Evolutionary conservation across 2,797 vertebrate species (phyloP).

Genomic region (Pseudochirops cupreus): DNA sequence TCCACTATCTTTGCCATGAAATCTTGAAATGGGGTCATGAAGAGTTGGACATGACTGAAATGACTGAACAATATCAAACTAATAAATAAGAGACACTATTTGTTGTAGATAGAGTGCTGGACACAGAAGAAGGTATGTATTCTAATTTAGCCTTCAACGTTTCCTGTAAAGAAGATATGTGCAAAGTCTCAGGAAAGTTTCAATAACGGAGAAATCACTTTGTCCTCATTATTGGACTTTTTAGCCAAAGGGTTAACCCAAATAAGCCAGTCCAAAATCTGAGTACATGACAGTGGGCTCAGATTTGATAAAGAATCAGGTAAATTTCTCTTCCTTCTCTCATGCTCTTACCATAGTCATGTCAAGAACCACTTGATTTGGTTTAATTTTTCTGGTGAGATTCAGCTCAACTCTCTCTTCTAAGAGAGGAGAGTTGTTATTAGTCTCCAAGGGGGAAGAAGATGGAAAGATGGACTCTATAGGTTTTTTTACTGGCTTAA

Average conservation of each 20-base stretch:
- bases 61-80: neutral
- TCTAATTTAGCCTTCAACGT: neutral
- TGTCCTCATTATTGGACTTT: neutral
- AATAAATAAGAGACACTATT: neutral
- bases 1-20: neutral
- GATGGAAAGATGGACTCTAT: neutral
- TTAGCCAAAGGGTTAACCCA: conserved; percentile 1
- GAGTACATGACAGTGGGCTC: neutral
- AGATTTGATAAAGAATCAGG: neutral
- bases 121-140: neutral
- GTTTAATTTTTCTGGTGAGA: neutral
- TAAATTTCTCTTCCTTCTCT: neutral
- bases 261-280: neutral
- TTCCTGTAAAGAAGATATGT: neutral
- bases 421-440: neutral
- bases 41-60: neutral
- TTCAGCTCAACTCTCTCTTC: neutral
- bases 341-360: neutral
- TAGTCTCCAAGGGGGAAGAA: neutral
- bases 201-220: neutral
- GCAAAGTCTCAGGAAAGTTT: neutral
- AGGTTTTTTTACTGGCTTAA: neutral
- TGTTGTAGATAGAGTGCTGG: neutral
- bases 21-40: neutral
- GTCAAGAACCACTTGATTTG: neutral